These are phyloP conservation scores for Cercocebus atys DNA, from an alignment of 2,113 vertebrate species.

Conservation along the genomic window DNA sequence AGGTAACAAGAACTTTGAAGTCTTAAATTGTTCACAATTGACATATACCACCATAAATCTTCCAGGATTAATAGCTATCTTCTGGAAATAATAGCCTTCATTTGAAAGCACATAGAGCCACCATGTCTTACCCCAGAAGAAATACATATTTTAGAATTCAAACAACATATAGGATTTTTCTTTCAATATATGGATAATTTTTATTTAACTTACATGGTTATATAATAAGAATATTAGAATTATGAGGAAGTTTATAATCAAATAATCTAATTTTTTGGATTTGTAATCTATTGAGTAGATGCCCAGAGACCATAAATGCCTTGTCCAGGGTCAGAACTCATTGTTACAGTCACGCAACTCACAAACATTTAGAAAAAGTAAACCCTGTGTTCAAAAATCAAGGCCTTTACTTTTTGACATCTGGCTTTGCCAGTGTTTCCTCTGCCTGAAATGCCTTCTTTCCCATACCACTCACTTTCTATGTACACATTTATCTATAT, in stretches of 20 bases:
- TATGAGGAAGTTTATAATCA: not conserved
- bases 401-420: not conserved
- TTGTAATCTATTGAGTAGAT: not conserved
- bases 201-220: not conserved
- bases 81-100: slow-evolving; percentile 4
- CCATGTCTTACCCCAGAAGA: not conserved
- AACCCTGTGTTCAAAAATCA: not conserved
- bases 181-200: not conserved
- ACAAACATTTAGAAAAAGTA: not conserved
- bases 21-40: slow-evolving; percentile 42
- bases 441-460: not conserved
- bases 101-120: not conserved
- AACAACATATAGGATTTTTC: not conserved
- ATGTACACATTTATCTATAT: not conserved
- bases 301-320: not conserved
- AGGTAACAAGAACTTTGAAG: not conserved
- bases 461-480: not conserved
- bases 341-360: not conserved
- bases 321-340: not conserved
- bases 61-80: slow-evolving; percentile 15
- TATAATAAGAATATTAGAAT: not conserved
- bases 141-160: not conserved
- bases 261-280: not conserved
- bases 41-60: not conserved
- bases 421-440: not conserved